Percentiles rank a stretch among this genome's conserved stretches.
Evolutionary conservation across 2,888 invertebrate species (phyloP).

Genomic region (Mythimna pallens): DNA sequence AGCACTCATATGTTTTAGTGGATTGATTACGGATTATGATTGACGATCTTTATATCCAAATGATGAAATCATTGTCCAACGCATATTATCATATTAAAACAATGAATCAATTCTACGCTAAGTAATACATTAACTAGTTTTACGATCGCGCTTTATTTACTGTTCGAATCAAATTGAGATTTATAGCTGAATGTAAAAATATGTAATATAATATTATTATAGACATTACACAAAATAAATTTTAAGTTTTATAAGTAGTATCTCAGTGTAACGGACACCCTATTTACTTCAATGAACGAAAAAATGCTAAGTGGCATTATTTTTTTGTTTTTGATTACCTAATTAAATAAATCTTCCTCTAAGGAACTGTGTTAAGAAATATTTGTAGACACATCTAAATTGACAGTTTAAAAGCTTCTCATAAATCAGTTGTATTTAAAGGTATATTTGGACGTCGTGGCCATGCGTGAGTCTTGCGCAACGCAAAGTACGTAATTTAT

Average conservation of each 20-base stretch:
- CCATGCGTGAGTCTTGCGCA: conserved; percentile 51
- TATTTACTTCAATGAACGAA: conserved; percentile 24
- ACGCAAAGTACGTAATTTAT: conserved; percentile 56
- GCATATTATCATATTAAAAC: conserved; percentile 66
- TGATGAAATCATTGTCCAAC: conserved; percentile 62
- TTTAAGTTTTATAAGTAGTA: neutral
- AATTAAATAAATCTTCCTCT: conserved; percentile 48
- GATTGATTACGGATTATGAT: conserved; percentile 64
- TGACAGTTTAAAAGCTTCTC: conserved; percentile 57
- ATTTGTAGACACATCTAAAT: conserved; percentile 48
- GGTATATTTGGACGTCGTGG: conserved; percentile 35
- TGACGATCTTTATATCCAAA: conserved; percentile 63
- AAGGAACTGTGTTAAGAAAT: conserved; percentile 50
- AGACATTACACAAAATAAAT: conserved; percentile 25
- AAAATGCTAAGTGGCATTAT: conserved; percentile 18
- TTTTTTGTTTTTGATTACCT: conserved; percentile 30
- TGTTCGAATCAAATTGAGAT: conserved; percentile 62
- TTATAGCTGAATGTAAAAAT: conserved; percentile 51
- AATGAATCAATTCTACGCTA: conserved; percentile 66
- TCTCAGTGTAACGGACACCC: neutral
- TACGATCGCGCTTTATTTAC: conserved; percentile 62
- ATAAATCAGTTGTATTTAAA: conserved; percentile 65
- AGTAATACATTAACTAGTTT: conserved; percentile 65
- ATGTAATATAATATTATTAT: conserved; percentile 37
- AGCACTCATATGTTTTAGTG: conserved; percentile 48